Evolutionary conservation across 1,140 invertebrate species (phyloP), one percentile per base, ranked within the genome.

Genomic region (Dinoponera quadriceps): DNA sequence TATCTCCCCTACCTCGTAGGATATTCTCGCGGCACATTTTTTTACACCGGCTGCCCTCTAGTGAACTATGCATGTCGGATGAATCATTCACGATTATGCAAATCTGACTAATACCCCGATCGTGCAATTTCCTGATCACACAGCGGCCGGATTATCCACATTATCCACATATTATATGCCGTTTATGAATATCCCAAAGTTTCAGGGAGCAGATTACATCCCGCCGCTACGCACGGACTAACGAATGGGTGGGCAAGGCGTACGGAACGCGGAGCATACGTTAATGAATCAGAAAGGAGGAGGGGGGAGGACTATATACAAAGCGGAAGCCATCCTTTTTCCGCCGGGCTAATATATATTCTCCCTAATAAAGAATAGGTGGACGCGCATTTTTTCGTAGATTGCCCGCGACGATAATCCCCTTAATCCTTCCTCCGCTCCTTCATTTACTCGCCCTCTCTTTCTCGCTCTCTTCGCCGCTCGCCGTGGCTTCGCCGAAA

Each of bases 391-490:
- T 88, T 85, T 84, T 73, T 77, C 69, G 49, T 72, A 77, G 87
- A 88, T 88, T 88, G 77, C 87, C 48, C 60, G 20, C 29, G 22
- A 63, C 38, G 86, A 88, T 88, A 88, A 88, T 88, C 83, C 87
- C n/a, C 57, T 72, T 88, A 88, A 88, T 88, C 83, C 72, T 69
- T 57, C 25, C 69, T 33, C 14, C 38, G 54, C 20, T 38, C 44
- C 77, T 25, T 63, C 82, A 69, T 65, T 84, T 75, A 65, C 51
- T 69, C 51, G 9, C 18, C 20, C 33, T n/a, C 22, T 22, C 20
- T 22, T 9, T 66, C 55, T 55, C 48, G n/a, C 27, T 29, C 33
- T 54, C 27, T 54, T 25, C 59, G 48, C 29, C 59, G 38, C 9
- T n/a, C 20, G 38, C 22, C n/a, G 20, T 33, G 57, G 33, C 20